Evolutionary conservation across 2,888 invertebrate species (phyloP).

Genomic region (Lochmaea crataegi): DNA sequence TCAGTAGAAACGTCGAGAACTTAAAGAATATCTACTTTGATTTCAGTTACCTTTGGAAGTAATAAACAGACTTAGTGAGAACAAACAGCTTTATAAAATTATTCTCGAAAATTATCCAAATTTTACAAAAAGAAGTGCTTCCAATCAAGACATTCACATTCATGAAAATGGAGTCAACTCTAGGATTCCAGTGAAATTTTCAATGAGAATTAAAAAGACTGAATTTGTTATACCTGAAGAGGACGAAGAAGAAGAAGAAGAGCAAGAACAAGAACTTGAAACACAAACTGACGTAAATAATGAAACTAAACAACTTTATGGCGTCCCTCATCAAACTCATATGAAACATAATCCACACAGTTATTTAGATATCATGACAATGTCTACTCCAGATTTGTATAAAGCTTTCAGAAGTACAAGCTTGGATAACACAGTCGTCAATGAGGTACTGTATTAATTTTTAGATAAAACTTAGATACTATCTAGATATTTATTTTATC

Average conservation of each 20-base stretch:
- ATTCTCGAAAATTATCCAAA: conserved; percentile 81
- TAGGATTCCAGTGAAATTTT: conserved; percentile 71
- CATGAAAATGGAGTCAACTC: conserved; percentile 58
- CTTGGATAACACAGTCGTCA: conserved; percentile 71
- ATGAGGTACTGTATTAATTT: conserved; percentile 64
- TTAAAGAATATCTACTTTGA: not conserved
- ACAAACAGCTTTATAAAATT: conserved; percentile 76
- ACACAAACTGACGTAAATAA: conserved; percentile 21
- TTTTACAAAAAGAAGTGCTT: conserved; percentile 72
- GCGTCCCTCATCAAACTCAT: not conserved
- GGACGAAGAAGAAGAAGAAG: conserved; percentile 30
- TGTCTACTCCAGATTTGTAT: conserved; percentile 90
- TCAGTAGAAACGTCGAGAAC: not conserved
- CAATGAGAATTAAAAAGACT: conserved; percentile 70
- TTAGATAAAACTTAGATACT: not conserved
- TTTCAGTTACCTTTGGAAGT: conserved; percentile 75
- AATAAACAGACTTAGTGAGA: conserved; percentile 72
- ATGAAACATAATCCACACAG: conserved; percentile 56
- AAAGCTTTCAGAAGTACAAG: conserved; percentile 88
- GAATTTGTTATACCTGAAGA: conserved; percentile 40
- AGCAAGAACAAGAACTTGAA: conserved; percentile 5
- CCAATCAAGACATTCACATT: conserved; percentile 71
- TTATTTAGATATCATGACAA: conserved; percentile 79
- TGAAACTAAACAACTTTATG: conserved; percentile 21
- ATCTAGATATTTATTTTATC: too few species aligned